Evolutionary conservation across 23 tunicate genomes (phyloP), one percentile per base, ranked within the genome.

Genomic region (Oikopleura vanhoeffeni): DNA sequence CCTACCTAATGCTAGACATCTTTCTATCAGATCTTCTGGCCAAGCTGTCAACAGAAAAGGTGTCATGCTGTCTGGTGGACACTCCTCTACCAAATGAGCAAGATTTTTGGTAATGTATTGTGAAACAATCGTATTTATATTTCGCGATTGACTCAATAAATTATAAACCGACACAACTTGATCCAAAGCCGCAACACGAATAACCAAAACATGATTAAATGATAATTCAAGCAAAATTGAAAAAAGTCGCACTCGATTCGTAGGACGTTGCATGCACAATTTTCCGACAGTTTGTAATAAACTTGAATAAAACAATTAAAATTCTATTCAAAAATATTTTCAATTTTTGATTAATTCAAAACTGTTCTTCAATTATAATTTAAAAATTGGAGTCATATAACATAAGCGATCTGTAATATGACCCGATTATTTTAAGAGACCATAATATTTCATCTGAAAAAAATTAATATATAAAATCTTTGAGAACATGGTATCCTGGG

Each of bases 11-110:
- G 84, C 40, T 83, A 91, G 71, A 85, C 99, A 91, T 60, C 87
- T 96, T 60, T 95, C 87, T 85, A 95, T 88, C 40, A 67, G 71
- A 0, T 82, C 85, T 41, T 95, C 96, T 28, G 83, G 87, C 99
- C 99, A 95, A 41, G 84, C 41, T 27, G 83, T 40, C 1, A 40
- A 40, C 1, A 40, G 58, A n/a, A n/a, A n/a, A 40, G 60, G 39
- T 4, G 40, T 18, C 3, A 71, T 2, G 32, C 3, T 32, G 3
- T 71, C 32, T 71, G 79, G 79, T 38, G 79, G 79, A 33, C 32
- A 3, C 32, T 71, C 38, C 4, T 71, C 27, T 2, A 71, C 35
- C 2, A 71, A 30, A 38, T 71, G 32, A 28, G 4, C 38, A 38
- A 71, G 79, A 71, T 18, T 18, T 30, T 71, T 71, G 34, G 35